phyloP scores from a whole-genome alignment of 2,113 vertebrate species.

The Columbina picui region DNA sequence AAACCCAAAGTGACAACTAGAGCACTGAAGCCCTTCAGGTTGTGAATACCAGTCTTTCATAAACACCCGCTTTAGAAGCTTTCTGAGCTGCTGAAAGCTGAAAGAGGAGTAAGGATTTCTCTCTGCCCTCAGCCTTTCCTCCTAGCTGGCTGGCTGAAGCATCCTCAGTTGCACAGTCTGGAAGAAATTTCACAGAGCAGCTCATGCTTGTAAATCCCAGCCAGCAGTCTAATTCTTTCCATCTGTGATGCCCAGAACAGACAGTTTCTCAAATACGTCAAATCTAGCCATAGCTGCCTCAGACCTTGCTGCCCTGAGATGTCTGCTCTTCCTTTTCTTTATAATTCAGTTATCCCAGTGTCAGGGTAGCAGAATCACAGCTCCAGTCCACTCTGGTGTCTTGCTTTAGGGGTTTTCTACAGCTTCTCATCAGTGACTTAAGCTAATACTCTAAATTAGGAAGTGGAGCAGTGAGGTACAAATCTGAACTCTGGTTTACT shows the following conservation, averaged over 20 bases:
- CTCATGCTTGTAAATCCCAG: not conserved
- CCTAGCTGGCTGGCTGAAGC: not conserved
- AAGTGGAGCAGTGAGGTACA: not conserved
- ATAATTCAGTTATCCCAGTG: not conserved
- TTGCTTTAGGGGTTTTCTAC: not conserved
- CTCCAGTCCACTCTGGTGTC: not conserved
- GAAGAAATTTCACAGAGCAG: slow-evolving; percentile 13
- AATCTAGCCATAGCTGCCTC: not conserved
- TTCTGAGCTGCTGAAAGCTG: not conserved
- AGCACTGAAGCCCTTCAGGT: not conserved
- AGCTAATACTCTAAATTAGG: not conserved
- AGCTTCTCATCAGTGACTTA: not conserved
- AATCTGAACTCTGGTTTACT: not conserved
- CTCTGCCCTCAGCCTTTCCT: not conserved
- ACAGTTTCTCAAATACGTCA: not conserved
- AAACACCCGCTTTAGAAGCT: not conserved
- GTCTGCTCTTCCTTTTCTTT: not conserved
- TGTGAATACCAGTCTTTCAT: not conserved
- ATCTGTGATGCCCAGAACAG: not conserved
- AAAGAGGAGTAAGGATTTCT: not conserved
- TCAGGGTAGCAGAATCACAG: not conserved
- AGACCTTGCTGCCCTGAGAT: not conserved
- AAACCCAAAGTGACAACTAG: not conserved
- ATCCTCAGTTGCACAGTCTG: not conserved
- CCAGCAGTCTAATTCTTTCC: slow-evolving; percentile 36